Conservation (phyloP, 37 sponge, comb jelly and placozoan species). For the Hexactinellida sp. region DNA sequence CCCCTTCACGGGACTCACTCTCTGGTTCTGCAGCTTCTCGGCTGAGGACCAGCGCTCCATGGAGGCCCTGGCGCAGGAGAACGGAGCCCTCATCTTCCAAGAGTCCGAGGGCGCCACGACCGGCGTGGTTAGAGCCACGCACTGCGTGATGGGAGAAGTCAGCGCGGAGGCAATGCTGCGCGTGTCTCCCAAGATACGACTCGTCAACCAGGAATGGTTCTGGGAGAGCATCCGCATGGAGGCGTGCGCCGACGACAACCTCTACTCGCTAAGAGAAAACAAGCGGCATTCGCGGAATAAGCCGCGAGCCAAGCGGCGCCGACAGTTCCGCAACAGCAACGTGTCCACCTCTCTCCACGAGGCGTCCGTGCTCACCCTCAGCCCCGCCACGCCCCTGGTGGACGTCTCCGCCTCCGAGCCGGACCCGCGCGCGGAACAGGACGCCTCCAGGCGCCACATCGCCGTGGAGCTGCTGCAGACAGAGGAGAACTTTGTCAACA, state of each 20-base stretch:
- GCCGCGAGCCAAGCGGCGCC: background rate
- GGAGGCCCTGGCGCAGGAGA: conserved; percentile 42
- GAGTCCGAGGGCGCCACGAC: background rate
- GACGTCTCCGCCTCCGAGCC: background rate
- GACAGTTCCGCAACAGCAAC: conserved; percentile 18
- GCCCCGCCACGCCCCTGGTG: background rate
- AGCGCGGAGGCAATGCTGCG: conserved; percentile 28
- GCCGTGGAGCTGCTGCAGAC: conserved; percentile 73
- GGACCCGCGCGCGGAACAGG: conserved; percentile 11
- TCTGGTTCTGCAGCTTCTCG: conserved; percentile 62
- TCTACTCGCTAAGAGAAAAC: conserved; percentile 34
- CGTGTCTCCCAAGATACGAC: conserved; percentile 31
- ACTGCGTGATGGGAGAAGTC: conserved; percentile 29
- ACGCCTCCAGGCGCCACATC: conserved; percentile 61
- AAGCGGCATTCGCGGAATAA: background rate
- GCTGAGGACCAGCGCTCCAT: conserved; percentile 56
- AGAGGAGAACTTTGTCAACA: conserved; percentile 75
- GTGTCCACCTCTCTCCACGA: conserved; percentile 12
- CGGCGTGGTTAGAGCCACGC: conserved; percentile 26
- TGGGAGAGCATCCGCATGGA: conserved; percentile 93
- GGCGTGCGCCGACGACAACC: conserved; percentile 76
- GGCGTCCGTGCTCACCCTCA: conserved; percentile 20
- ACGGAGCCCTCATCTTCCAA: conserved; percentile 24
- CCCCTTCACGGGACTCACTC: conserved; percentile 60
- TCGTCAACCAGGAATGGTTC: conserved; percentile 92